A percentile compares a stretch with the other conserved stretches of the same genome.
Evolutionary conservation across 2,797 vertebrate genomes (phyloP).

Genomic region (Gymnothorax javanicus): DNA sequence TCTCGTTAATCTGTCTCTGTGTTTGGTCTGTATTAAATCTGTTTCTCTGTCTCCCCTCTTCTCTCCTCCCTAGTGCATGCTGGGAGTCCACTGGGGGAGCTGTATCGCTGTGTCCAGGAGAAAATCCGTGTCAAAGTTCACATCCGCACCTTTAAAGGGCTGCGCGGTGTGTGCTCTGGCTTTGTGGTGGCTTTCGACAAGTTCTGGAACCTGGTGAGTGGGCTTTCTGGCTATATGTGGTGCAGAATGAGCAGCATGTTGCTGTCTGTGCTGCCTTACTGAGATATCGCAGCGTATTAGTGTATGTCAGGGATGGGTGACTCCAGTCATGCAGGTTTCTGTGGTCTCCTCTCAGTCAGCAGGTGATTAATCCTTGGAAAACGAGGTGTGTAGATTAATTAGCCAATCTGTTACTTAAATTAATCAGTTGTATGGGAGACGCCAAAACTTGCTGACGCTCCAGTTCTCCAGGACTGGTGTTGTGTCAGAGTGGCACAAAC

Average conservation of each 20-base stretch:
- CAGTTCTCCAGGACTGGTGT: too few relatives aligned
- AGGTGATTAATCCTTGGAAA: too few relatives aligned
- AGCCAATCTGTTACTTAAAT: too few relatives aligned
- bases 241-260: background rate
- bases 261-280: background rate
- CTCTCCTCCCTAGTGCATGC: constrained; percentile 76
- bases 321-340: too few relatives aligned
- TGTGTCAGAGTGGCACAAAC: too few relatives aligned
- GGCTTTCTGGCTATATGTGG: background rate
- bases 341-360: too few relatives aligned
- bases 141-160: constrained; percentile 94
- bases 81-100: constrained; percentile 90
- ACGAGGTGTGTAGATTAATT: too few relatives aligned
- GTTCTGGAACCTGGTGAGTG: constrained; percentile 97
- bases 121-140: constrained; percentile 90
- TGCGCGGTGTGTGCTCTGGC: constrained; percentile 92
- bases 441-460: too few relatives aligned
- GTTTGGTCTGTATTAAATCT: background rate
- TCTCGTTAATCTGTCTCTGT: background rate
- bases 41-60: background rate
- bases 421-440: too few relatives aligned
- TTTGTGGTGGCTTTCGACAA: constrained; percentile 97
- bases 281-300: too few relatives aligned
- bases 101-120: constrained; percentile 88
- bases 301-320: too few relatives aligned